Percentiles rank a stretch among this genome's conserved stretches.
Conservation (phyloP, 2,888 invertebrate genomes). For the Nowickia ferox region DNA sequence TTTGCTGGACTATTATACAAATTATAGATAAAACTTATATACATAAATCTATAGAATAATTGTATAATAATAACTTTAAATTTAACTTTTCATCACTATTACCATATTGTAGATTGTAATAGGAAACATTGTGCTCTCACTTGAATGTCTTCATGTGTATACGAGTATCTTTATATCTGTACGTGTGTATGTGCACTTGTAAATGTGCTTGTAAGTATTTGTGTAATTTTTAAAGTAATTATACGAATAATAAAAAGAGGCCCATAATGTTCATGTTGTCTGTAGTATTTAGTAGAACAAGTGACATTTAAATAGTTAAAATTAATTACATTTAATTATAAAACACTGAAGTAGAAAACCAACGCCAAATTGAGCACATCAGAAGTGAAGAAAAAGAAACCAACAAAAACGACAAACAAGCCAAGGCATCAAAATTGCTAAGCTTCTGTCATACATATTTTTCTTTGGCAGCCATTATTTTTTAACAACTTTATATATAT, state of each 20-base stretch:
- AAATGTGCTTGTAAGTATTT: conserved; percentile 16
- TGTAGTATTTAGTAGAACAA: conserved; percentile 61
- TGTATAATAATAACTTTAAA: too few species aligned
- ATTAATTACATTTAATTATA: conserved; percentile 72
- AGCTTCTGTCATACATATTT: conserved; percentile 32
- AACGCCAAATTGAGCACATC: conserved; percentile 34
- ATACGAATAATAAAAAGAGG: conserved; percentile 45
- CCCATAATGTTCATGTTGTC: conserved; percentile 68
- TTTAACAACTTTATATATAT: conserved; percentile 43
- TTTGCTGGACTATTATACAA: too few species aligned
- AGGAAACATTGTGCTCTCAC: conserved; percentile 22
- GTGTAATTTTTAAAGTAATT: conserved; percentile 52
- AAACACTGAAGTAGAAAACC: conserved; percentile 37
- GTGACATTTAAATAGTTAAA: conserved; percentile 72
- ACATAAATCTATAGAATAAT: too few species aligned
- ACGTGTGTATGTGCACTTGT: neutral
- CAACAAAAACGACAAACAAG: neutral
- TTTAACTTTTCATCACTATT: neutral
- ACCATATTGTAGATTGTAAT: neutral
- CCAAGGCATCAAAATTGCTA: conserved; percentile 53
- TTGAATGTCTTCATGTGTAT: neutral
- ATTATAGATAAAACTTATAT: too few species aligned
- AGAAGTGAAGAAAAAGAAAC: neutral
- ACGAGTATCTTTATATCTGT: too few species aligned
- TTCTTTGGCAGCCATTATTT: conserved; percentile 27